Evolutionary conservation across 2,888 invertebrate genomes (phyloP), one percentile per base, ranked within the genome.

Genomic region (Yponomeuta cagnagella): DNA sequence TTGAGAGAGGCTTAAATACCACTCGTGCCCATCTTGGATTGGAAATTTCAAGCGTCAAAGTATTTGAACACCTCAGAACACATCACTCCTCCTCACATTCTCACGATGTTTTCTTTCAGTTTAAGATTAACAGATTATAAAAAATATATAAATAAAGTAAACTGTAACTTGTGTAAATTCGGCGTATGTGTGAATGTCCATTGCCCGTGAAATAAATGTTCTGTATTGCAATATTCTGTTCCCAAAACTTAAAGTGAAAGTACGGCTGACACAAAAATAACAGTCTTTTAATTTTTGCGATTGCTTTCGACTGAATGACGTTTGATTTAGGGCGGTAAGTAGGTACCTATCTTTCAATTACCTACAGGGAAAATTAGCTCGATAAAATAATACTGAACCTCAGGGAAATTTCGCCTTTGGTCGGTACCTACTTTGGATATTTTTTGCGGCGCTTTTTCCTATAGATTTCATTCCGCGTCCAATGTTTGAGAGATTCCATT

Each of bases 401-500:
- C 12, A 58, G 52, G 52, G 52, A 58, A 58, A 58, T 58, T 52
- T 58, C 52, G 52, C 15, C 52, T 58, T 15, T 5, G 12, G 15
- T 15, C 6, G 12, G 52, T 15, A 58, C 52, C 15, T 58, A 58
- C 52, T 58, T 12, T 58, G 15, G 15, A 58, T 58, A 58, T 58
- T 58, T 43, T 67, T 43, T 67, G 67, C 43, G 67, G 67, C 15
- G 30, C 31, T 68, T 69, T 63, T 63, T 52, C 52, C 33, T 48
- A 31, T 58, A 69, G 63, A 63, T 69, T 63, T 63, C 63, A 63
- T 69, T 70, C 70, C 30, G 65, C 70, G n/a, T 65, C 70, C 48
- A 70, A 70, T 81, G 80, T 84, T 82, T 80, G 79, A 76, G 76
- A 77, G 79, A 77, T 76, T 80, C 79, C 77, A 85, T 86, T 86